Evolutionary conservation across 1,140 invertebrate genomes (phyloP), one percentile per base, ranked within the genome.

Genomic region (Solenopsis fugax): DNA sequence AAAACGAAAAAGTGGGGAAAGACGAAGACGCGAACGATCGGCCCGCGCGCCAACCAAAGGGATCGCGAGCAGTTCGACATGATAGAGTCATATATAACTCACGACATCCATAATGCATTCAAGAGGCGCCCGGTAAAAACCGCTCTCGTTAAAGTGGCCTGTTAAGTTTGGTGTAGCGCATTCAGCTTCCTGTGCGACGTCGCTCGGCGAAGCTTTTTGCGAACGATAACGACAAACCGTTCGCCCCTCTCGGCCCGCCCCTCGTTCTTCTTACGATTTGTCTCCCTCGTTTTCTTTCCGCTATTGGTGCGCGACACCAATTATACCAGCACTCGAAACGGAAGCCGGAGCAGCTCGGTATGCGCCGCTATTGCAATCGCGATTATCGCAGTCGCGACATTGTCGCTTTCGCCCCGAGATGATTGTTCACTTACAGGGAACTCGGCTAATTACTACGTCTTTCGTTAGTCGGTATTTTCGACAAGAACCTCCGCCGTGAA

Each of bases 21-120:
- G 54, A 54, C 54, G 4, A 52, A 16, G 77, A 50, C 41, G 56
- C 12, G 52, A 65, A 65, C 24, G 72, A 41, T 56, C 45, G 90
- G 89, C 85, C 88, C 41, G 62, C 78, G 82, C 50, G 69, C 84
- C 85, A 82, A 76, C 84, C 56, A 29, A 29, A 29, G 29, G 34
- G n/a, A 80, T 56, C 67, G 80, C 80, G 24, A 62, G n/a, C 69
- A 60, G 80, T 84, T 84, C 80, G 41, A 75, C 91, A 92, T 93
- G 93, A 94, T 94, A 93, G 91, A 94, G 93, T 93, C 93, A 94
- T 94, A 94, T 93, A 94, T 93, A 94, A 93, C 93, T 87, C 88
- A 52, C 85, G 87, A 77, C 93, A 95, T 95, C 93, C 92, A 94
- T 94, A 94, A 95, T 95, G 93, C 93, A 95, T 94, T 94, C 89